phyloP scores from a whole-genome alignment of 1,140 invertebrate genomes.

The Carposina sasakii region DNA sequence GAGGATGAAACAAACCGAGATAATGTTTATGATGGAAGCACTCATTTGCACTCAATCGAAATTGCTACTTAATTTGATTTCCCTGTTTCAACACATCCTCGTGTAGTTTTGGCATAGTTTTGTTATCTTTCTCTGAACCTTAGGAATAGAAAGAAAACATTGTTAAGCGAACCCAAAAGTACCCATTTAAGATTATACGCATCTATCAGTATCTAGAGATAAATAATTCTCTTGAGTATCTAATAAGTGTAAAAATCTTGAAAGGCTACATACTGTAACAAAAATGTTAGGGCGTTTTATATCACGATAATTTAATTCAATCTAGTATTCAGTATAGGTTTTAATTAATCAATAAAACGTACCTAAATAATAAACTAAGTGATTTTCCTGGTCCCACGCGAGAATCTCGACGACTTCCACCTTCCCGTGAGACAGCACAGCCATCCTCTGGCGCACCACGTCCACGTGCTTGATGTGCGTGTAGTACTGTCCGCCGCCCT shows the following conservation, averaged over 20 bases:
- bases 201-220: no score
- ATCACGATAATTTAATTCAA: no score
- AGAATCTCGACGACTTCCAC: conserved; percentile 89
- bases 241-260: no score
- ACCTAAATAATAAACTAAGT: conserved; percentile 88
- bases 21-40: conserved; percentile 37
- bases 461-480: conserved; percentile 92
- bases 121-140: conserved; percentile 57
- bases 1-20: no score
- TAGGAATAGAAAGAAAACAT: conserved; percentile 45
- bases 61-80: conserved; percentile 70
- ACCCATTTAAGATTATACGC: no score
- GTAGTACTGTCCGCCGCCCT: conserved; percentile 86
- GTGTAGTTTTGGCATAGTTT: conserved; percentile 46
- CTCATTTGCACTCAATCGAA: conserved; percentile 48
- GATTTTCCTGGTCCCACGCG: conserved; percentile 87
- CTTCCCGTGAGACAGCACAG: conserved; percentile 88
- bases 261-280: no score
- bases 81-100: conserved; percentile 49
- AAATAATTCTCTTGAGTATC: no score
- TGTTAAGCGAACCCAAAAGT: no score
- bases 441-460: conserved; percentile 85
- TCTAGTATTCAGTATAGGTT: no score
- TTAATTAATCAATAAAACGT: no score
- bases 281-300: no score